Evolutionary conservation across 2,888 invertebrate species (phyloP), one percentile per base, ranked within the genome.

Genomic region (Lochmaea crataegi): DNA sequence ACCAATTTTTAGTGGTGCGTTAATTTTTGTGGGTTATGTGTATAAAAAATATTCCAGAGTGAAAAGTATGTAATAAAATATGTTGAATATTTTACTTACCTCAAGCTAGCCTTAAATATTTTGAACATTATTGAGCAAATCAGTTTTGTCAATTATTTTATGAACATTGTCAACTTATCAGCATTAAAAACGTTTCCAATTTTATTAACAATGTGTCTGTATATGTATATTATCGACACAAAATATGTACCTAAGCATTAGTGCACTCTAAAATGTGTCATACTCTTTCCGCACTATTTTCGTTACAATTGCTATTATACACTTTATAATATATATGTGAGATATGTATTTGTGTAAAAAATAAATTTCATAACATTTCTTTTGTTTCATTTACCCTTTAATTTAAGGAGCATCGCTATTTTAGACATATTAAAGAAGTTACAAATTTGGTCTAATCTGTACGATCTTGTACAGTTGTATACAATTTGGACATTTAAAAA

Each of bases 261-360:
- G 45, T 56, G 68, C 72, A 72, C 72, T 65, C 56, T 38, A 72
- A 68, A 68, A 64, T 68, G 68, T 68, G 67, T 67, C 67, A 58
- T 67, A 68, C 63, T 60, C 45, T 63, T 61, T 65, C 65, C 48
- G 73, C 73, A 73, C 73, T 66, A 73, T 73, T 70, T 73, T 73
- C 67, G 73, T 73, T 73, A 73, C 48, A 66, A 70, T 48, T 70
- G 67, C 72, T 63, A 72, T 68, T 64, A 61, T 68, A 68, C 61
- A 68, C 61, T 45, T 45, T 12, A 45, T 45, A 68, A 64, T 72
- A 64, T 68, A 68, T 72, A 72, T 64, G 38, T 72, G 72, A 64
- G 41, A 57, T 32, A 72, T 32, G 45, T 68, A 72, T 68, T 72
- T 68, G 68, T 68, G 68, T 61, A 68, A 68, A 68, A 68, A 32